Conservation (phyloP, 2,888 invertebrate species). For the Gasteruption jaculator region DNA sequence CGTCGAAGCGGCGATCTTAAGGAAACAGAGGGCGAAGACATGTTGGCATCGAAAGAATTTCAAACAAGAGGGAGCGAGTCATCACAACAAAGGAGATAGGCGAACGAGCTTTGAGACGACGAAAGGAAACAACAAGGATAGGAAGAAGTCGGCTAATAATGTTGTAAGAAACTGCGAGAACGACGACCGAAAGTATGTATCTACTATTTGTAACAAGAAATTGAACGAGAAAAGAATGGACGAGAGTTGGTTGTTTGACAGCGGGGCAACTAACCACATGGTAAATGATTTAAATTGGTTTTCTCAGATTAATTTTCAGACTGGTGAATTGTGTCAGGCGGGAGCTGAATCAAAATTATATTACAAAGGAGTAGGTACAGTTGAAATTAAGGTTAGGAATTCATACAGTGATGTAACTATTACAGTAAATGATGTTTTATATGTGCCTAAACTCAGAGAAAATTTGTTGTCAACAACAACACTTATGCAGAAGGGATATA, state of each 20-base stretch:
- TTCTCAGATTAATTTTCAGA: neutral
- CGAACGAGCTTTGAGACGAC: neutral
- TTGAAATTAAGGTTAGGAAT: too few species aligned
- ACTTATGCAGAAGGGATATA: neutral
- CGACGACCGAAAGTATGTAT: neutral
- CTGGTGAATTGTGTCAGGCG: neutral
- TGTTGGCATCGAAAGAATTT: neutral
- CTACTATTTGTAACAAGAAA: neutral
- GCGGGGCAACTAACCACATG: slow-evolving; percentile 1
- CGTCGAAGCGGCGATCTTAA: too few species aligned
- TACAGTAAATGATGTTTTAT: neutral
- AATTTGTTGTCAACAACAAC: slow-evolving; percentile 1
- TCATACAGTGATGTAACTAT: too few species aligned
- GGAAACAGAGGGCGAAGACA: slow-evolving; percentile 2
- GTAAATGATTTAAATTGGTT: slow-evolving; percentile 1
- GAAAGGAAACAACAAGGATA: neutral
- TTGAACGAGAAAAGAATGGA: too few species aligned
- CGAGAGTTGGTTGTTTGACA: slow-evolving; percentile 1
- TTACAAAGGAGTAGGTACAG: slow-evolving; percentile 1
- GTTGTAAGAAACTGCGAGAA: neutral
- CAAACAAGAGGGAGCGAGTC: too few species aligned
- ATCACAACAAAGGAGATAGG: neutral
- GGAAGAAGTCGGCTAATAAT: slow-evolving; percentile 1
- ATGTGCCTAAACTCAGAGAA: neutral
- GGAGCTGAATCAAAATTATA: neutral